A percentile compares a stretch with the other conserved stretches of the same genome.
Evolutionary conservation across 2,797 vertebrate genomes (phyloP).

Genomic region (Pelochelys cantorii): DNA sequence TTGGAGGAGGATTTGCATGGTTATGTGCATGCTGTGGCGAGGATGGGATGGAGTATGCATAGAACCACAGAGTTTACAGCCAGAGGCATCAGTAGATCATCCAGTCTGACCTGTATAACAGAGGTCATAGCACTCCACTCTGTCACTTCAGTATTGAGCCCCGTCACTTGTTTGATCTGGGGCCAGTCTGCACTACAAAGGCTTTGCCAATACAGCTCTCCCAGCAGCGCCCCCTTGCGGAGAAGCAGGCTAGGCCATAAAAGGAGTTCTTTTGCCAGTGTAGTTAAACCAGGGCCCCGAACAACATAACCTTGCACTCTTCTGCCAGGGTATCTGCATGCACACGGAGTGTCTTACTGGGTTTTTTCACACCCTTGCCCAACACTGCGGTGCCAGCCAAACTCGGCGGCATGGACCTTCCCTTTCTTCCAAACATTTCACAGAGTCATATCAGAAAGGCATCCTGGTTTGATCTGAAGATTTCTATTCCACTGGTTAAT

Average conservation of each 20-base stretch:
- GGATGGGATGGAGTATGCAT: too few species aligned
- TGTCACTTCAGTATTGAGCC: background rate
- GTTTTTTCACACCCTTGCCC: background rate
- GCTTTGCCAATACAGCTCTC: too few species aligned
- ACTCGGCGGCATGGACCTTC: background rate
- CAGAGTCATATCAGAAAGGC: background rate
- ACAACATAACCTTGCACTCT: background rate
- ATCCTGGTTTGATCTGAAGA: background rate
- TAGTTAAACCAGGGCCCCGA: background rate
- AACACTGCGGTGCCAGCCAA: background rate
- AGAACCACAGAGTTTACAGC: background rate
- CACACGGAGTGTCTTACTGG: background rate
- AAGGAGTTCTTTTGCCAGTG: background rate
- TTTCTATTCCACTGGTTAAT: background rate
- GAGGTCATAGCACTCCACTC: background rate
- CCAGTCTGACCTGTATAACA: background rate
- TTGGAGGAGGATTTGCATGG: background rate
- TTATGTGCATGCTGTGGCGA: background rate
- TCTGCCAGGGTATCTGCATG: too few species aligned
- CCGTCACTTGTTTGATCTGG: rapidly evolving
- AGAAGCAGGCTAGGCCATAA: background rate
- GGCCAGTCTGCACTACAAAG: background rate
- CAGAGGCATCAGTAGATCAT: background rate
- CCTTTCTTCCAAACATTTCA: background rate
- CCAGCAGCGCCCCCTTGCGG: too few species aligned